phyloP scores from a whole-genome alignment of 2,888 invertebrate genomes.

The Disparrhopalites patrizii region DNA sequence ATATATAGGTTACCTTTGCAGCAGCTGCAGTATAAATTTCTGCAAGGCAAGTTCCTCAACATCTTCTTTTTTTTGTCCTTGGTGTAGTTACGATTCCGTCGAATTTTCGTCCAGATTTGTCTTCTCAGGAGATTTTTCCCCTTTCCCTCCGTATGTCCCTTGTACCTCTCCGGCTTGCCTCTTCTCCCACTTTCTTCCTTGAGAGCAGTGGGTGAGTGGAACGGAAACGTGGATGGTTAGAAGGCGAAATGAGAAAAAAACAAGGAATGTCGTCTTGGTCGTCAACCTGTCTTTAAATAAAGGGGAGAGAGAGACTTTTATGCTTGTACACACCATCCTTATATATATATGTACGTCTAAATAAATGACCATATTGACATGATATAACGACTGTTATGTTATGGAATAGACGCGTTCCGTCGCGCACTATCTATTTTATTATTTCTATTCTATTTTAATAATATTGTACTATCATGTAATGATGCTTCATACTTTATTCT shows the following conservation, averaged over 20 bases:
- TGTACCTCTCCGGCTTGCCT: background rate
- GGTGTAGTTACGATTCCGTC: background rate
- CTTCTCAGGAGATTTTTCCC: background rate
- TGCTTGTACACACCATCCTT: no score
- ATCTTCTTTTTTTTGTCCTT: background rate
- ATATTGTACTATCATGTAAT: no score
- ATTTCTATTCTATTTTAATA: no score
- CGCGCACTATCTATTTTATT: no score
- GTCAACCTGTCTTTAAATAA: slow-evolving; percentile 21
- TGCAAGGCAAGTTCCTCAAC: slow-evolving; percentile 22
- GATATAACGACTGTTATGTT: no score
- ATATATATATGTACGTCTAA: no score
- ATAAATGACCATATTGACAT: no score
- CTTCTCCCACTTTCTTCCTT: background rate
- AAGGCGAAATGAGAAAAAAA: background rate
- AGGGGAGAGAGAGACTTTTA: no score
- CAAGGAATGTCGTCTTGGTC: slow-evolving; percentile 13
- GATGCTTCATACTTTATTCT: no score
- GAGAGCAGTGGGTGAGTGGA: background rate
- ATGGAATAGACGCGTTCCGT: no score
- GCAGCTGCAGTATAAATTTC: slow-evolving; percentile 23
- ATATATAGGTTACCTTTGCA: slow-evolving; percentile 23
- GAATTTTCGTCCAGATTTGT: background rate
- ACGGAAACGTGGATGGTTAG: no score
- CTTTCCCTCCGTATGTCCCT: background rate